Evolutionary conservation across 2,797 vertebrate species (phyloP).

Genomic region (Aulostomus chinensis): DNA sequence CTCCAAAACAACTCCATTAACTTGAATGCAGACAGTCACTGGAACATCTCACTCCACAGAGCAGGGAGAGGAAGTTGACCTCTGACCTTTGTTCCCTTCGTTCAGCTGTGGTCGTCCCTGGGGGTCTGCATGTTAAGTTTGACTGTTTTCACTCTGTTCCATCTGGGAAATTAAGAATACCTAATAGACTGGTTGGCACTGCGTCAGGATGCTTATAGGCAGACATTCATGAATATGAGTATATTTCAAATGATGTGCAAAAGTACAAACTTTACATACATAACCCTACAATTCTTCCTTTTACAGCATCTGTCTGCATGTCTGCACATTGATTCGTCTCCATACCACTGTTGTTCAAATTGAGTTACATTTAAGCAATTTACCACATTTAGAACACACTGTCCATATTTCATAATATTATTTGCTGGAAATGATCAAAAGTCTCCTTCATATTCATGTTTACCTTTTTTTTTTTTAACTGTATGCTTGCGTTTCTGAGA

Average conservation of each 20-base stretch:
- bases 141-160: constrained; percentile 9
- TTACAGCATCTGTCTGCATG: background rate
- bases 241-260: too few relatives aligned
- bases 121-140: background rate
- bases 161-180: constrained; percentile 13
- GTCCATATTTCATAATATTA: too few relatives aligned
- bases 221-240: too few relatives aligned
- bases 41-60: constrained; percentile 48
- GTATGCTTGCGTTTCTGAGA: constrained; percentile 5
- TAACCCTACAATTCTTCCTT: background rate
- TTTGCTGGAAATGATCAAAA: too few relatives aligned
- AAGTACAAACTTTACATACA: too few relatives aligned
- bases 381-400: constrained; percentile 16
- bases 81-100: constrained; percentile 30
- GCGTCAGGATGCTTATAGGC: background rate
- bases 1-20: constrained; percentile 17
- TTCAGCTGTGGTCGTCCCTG: constrained; percentile 13
- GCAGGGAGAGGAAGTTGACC: constrained; percentile 27
- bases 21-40: constrained; percentile 17
- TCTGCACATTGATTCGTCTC: background rate
- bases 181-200: background rate
- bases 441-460: background rate
- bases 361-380: background rate
- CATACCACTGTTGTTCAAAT: background rate
- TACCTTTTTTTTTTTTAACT: constrained; percentile 14